Evolutionary conservation across 1,140 invertebrate species (phyloP), one percentile per base, ranked within the genome.

Genomic region (Trachymyrmex cornetzi): DNA sequence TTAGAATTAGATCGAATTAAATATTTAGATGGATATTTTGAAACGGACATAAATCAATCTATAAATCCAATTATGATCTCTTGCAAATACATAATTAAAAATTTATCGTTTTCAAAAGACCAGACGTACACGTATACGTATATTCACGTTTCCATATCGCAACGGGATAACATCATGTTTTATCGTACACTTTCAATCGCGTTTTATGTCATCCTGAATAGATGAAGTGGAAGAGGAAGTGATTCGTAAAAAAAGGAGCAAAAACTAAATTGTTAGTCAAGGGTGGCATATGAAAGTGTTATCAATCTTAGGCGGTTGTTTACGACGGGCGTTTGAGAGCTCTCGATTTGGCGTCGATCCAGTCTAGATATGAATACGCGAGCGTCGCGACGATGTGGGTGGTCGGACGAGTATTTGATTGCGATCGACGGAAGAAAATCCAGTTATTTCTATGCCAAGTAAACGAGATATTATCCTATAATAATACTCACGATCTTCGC

Each of bases 221-320:
- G 27, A 27, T 30, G n/a, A 22, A 57, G 66, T 19, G 22, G 16
- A 80, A 67, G 57, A 77, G 61, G 22, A n/a, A 79, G 24, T 30
- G 63, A 66, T 12, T 81, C 66, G 19, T 81, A 57, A 72, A 63
- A 14, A 79, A 38, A 19, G 3, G 86, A 1, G 3, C 22, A 27
- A 48, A 48, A 38, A 84, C 24, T 30, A 24, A 57, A 74, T 85
- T 64, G 81, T 63, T 57, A 64, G 57, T 50, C 64, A 63, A 59
- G 16, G 19, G n/a, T 22, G 48, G 66, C 57, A 48, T 59, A 79
- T 50, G 80, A 87, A 85, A 85, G 38, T 57, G 61, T 89, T 89
- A 89, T 90, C 89, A 89, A 89, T 90, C 88, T 90, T 84, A 86
- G 38, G 12, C 44, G 30, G 77, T 89, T 87, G 85, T 90, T 90